Evolutionary conservation across 2,888 invertebrate species (phyloP).

Genomic region (Drosophila multiciliata): DNA sequence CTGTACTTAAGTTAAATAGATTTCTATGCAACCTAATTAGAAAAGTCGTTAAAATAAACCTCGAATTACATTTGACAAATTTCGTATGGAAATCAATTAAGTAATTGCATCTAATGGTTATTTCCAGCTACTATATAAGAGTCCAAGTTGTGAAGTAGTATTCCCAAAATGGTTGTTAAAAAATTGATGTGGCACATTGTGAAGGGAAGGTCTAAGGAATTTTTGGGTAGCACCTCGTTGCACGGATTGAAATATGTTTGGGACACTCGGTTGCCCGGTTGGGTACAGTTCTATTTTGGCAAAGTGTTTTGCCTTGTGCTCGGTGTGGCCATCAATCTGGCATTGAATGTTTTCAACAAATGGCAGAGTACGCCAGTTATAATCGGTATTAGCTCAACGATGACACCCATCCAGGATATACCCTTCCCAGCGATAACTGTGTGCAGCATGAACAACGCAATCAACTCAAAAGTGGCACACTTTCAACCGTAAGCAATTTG

Average conservation of each 20-base stretch:
- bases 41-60: conserved; percentile 1
- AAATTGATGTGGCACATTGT: conserved; percentile 11
- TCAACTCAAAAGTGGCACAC: conserved; percentile 85
- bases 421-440: conserved; percentile 94
- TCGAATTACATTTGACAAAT: not conserved
- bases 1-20: not conserved
- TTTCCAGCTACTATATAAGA: conserved; percentile 7
- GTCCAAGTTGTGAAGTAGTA: not conserved
- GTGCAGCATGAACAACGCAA: conserved; percentile 93
- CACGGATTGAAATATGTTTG: conserved; percentile 92
- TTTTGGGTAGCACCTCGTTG: conserved; percentile 88
- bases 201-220: conserved; percentile 85
- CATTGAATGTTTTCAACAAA: conserved; percentile 88
- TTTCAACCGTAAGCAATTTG: conserved; percentile 56
- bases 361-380: conserved; percentile 91
- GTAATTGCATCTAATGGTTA: conserved; percentile 3
- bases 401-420: conserved; percentile 88
- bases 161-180: conserved; percentile 28
- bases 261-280: conserved; percentile 53
- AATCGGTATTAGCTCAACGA: conserved; percentile 89
- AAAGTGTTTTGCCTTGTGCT: conserved; percentile 88
- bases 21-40: not conserved
- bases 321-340: conserved; percentile 86
- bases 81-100: conserved; percentile 13
- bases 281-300: conserved; percentile 88